Conservation (phyloP, 2,797 vertebrate genomes). For the Anableps anableps region DNA sequence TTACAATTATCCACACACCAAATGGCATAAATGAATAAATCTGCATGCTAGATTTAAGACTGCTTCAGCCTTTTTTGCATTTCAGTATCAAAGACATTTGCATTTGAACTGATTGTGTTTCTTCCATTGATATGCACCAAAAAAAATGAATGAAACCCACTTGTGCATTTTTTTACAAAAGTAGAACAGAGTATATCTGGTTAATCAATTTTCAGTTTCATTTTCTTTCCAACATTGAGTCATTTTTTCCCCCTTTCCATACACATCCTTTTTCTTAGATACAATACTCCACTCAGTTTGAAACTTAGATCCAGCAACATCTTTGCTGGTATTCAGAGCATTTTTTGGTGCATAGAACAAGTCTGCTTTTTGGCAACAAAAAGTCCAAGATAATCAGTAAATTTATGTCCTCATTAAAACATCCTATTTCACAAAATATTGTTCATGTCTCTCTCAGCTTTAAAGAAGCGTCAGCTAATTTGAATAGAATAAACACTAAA, state of each 20-base stretch:
- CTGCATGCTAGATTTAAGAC: constrained; percentile 32
- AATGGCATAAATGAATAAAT: constrained; percentile 66
- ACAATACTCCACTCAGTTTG: background rate
- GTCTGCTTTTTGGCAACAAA: background rate
- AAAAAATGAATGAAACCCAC: background rate
- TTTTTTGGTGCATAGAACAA: background rate
- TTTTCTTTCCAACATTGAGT: background rate
- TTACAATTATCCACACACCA: constrained; percentile 30
- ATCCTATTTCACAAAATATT: background rate
- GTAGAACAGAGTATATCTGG: background rate
- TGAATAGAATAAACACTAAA: background rate
- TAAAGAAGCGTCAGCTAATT: background rate
- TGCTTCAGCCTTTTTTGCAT: background rate
- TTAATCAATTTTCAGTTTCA: background rate
- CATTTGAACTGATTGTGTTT: constrained; percentile 6
- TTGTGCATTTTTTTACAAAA: background rate
- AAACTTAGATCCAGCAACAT: background rate
- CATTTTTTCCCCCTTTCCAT: background rate
- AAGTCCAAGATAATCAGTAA: background rate
- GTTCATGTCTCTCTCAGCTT: background rate
- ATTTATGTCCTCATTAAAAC: background rate
- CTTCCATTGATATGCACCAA: background rate
- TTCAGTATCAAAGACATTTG: constrained; percentile 10
- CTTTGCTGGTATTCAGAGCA: background rate
- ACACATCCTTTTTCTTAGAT: background rate